Base-by-base conservation (phyloP, 2,113 vertebrate genomes). In the Oryzias woworae region DNA sequence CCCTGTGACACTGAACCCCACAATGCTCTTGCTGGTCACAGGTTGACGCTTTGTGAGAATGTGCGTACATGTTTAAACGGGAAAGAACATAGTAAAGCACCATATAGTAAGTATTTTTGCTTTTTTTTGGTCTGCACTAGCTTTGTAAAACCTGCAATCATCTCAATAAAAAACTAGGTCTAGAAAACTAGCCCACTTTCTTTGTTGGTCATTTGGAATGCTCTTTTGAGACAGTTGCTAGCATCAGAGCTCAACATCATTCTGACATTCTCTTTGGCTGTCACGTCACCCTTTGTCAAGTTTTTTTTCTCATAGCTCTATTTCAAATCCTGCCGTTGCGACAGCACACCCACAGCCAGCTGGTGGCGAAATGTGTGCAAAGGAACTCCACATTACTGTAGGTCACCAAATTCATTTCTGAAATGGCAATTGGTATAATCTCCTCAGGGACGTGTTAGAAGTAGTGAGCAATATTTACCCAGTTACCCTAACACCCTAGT, bases 321-420 rank as follows among this genome's bases (percentile, higher is more conserved):
- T 77, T 78, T 58, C 22, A 54, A 54, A 44, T 54, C 41, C 36
- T 50, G 24, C 63, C 53, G 55, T 4, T 36, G 52, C 6, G 1
- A 66, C 17, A 50, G 68, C 58, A 6, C 59, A 31, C 50, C 46
- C 53, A 31, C 51, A 44, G 15, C 54, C 42, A 73, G 71, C 75
- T 86, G 31, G 79, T 67, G 73, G 91, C 80, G 90, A 90, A 91
- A 83, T 77, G 71, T 92, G 86, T 90, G 88, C 90, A 92, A 92
- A 92, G 92, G 90, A 93, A 93, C 90, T 87, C 92, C 59, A 20
- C 90, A 95, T 95, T 95, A 94, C 84, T 93, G 88, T 94, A 95
- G 94, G 95, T 96, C 94, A 96, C 91, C 95, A 94, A 95, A 94
- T 97, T 95, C 91, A 95, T 96, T 94, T 94, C 89, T 85, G 88